Percentiles rank a stretch among this genome's conserved stretches.
Conservation (phyloP, 2,113 vertebrate genomes). For the Gobio gobio region DNA sequence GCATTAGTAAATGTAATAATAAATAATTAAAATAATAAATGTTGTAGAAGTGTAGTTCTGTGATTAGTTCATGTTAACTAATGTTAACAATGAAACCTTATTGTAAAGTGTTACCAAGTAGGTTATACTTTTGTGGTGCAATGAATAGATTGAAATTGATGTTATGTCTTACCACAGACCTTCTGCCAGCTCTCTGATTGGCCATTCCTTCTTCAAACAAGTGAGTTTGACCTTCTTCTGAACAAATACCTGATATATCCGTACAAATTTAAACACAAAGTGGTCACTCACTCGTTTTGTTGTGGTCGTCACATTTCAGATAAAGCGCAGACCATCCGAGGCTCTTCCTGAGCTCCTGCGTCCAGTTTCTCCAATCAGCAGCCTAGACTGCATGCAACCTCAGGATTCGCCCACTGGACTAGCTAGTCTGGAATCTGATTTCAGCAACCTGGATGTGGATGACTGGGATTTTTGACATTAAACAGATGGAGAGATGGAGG, state of each 20-base stretch:
- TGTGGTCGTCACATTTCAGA: slow-evolving; percentile 70
- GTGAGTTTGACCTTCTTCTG: slow-evolving; percentile 69
- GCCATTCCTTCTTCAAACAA: slow-evolving; percentile 98
- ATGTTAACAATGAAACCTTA: too few relatives aligned
- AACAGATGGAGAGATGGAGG: not conserved
- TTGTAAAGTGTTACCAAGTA: too few relatives aligned
- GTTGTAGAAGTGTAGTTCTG: too few relatives aligned
- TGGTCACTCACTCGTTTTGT: too few relatives aligned
- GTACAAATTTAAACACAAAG: too few relatives aligned
- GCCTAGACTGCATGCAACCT: slow-evolving; percentile 75
- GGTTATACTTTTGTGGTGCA: not conserved
- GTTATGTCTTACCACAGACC: slow-evolving; percentile 77
- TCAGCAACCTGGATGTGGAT: slow-evolving; percentile 92
- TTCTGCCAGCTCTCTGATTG: slow-evolving; percentile 84
- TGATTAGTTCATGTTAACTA: too few relatives aligned
- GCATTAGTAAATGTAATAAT: too few relatives aligned
- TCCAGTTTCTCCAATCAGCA: slow-evolving; percentile 87
- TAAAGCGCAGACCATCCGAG: slow-evolving; percentile 89
- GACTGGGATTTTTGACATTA: slow-evolving; percentile 95
- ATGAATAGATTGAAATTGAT: not conserved
- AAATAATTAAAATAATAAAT: too few relatives aligned
- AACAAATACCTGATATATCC: not conserved
- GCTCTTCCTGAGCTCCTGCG: slow-evolving; percentile 90
- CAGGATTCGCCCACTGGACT: slow-evolving; percentile 84
- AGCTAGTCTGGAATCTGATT: slow-evolving; percentile 85